Conservation (phyloP, 1,140 invertebrate genomes). For the Centruroides sculpturatus region DNA sequence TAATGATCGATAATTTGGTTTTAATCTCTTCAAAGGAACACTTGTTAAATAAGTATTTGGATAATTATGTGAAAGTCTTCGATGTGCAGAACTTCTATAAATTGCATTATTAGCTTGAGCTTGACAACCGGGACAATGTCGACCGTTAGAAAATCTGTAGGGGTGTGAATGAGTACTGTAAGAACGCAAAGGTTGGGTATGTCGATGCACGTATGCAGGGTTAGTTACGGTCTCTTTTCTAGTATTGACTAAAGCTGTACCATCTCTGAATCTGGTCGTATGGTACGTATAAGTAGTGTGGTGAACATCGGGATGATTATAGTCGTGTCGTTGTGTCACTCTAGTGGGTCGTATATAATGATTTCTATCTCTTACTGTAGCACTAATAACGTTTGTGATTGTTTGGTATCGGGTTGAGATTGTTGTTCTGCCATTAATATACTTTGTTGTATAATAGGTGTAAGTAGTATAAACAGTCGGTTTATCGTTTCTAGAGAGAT, state of each 20-base stretch:
- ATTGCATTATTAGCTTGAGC: no score
- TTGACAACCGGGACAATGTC: no score
- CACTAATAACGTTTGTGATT: conserved; percentile 59
- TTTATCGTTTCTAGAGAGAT: no score
- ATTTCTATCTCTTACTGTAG: conserved; percentile 23
- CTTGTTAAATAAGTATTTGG: no score
- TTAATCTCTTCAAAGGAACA: no score
- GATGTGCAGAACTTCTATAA: no score
- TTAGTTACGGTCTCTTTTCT: conserved; percentile 46
- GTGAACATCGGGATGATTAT: background rate
- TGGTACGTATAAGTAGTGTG: conserved; percentile 45
- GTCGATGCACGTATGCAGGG: no score
- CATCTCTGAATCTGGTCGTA: conserved; percentile 72
- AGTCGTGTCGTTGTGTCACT: background rate
- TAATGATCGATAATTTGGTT: no score
- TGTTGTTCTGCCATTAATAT: conserved; percentile 60
- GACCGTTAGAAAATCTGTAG: no score
- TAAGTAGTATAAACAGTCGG: conserved; percentile 14
- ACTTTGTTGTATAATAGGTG: conserved; percentile 39
- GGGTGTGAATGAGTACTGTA: no score
- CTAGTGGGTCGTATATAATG: conserved; percentile 1
- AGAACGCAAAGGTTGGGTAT: no score
- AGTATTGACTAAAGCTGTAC: conserved; percentile 59
- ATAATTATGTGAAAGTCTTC: no score
- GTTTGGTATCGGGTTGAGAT: conserved; percentile 73